Base-by-base conservation (phyloP, 2,113 vertebrate species). In the Podocnemis expansa region DNA sequence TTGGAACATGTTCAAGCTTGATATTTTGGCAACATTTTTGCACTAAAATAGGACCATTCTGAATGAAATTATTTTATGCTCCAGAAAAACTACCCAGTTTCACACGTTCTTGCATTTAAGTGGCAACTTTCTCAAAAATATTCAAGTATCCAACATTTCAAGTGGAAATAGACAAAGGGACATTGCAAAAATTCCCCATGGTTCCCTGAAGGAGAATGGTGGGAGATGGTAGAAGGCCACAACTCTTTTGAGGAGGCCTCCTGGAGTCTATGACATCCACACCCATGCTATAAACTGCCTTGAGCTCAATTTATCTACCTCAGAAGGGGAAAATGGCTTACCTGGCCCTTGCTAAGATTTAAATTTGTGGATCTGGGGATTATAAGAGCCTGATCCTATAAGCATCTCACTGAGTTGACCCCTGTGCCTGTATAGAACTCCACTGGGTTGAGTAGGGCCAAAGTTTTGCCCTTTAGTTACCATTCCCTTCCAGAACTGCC, bases 131-230 rank as follows among this genome's bases (percentile, higher is more conserved):
- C 86, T 81, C 55, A 73, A 89, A 47, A 91, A 73, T 80, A 63
- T 91, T 96, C 96, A 94, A 95, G 96, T 97, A 96, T 85, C 84
- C 52, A 47, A 79, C 76, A 31, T 89, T 89, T 54, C 83, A 67
- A 49, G 52, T 85, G 78, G 91, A 91, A 87, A 56, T 1, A 8
- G 82, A 78, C 16, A 38, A 86, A 80, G 87, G 75, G 49, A 38
- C 87, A 56, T 16, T 19, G 52, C 80, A 67, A 73, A 24, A 16
- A 34, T 34, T 17, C 67, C 34, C 38, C 38, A 31, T 16, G 58
- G 6, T 13, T 22, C 38, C 10, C 10, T 73, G 38, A 29, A 67
- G 60, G 60, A 63, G 34, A 67, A 67, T 63, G 60, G 60, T 13
- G 67, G 67, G 67, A 60, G 58, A 60, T 6, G n/a, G 67, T n/a